These are phyloP conservation scores for Stercorarius parasiticus DNA, from an alignment of 2,113 vertebrate species.

Conservation along the genomic window DNA sequence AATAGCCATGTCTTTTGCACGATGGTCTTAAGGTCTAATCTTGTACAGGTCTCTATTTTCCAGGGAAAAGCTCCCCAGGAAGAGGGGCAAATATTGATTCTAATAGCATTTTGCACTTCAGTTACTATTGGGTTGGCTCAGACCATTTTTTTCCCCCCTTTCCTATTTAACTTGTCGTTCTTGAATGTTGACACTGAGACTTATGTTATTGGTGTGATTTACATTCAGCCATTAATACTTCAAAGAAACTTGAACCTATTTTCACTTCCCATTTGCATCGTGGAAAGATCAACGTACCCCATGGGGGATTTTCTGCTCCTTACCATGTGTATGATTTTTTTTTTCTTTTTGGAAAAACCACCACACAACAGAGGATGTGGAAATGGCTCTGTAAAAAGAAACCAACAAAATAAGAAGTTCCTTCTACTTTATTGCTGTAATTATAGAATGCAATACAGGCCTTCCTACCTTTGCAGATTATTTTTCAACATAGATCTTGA, in stretches of 20 bases:
- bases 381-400: constrained; percentile 17
- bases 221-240: background rate
- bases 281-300: background rate
- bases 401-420: constrained; percentile 49
- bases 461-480: constrained; percentile 2
- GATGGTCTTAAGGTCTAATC: background rate
- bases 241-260: constrained; percentile 10
- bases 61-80: background rate
- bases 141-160: background rate
- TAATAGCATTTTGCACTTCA: background rate
- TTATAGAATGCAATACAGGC: background rate
- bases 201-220: background rate
- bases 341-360: constrained; percentile 9
- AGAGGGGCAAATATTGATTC: background rate
- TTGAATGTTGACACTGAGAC: background rate
- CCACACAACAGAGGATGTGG: constrained; percentile 44
- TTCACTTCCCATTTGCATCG: constrained; percentile 11
- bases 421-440: constrained; percentile 26
- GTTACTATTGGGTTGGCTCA: background rate
- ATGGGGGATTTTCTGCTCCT: constrained; percentile 11
- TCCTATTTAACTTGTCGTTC: background rate
- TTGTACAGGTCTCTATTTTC: background rate
- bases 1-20: background rate
- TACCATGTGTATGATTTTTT: background rate
- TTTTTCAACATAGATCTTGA: constrained; percentile 17